Evolutionary conservation across 2,888 invertebrate species (phyloP).

Genomic region (Apotomis capreana): DNA sequence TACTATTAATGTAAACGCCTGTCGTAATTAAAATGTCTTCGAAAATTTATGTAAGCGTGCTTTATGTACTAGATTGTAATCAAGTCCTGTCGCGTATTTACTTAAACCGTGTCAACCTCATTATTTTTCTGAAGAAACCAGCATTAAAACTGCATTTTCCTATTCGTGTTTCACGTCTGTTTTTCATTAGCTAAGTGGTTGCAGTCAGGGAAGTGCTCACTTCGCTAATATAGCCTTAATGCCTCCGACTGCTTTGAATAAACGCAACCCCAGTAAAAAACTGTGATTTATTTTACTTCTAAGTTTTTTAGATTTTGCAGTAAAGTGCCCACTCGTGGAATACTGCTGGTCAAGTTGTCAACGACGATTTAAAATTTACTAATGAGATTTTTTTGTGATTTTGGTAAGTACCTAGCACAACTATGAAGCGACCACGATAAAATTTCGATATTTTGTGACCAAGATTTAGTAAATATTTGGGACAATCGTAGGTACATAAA

Average conservation of each 20-base stretch:
- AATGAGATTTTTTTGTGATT: no score
- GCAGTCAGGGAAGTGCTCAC: conserved; percentile 23
- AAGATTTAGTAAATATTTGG: no score
- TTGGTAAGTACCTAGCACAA: no score
- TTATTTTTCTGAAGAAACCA: conserved; percentile 24
- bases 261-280: conserved; percentile 12
- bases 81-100: background rate
- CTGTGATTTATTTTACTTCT: background rate
- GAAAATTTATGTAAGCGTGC: no score
- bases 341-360: no score
- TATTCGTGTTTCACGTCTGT: conserved; percentile 23
- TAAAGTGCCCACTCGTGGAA: background rate
- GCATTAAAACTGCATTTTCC: conserved; percentile 28
- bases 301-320: background rate
- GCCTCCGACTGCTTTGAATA: conserved; percentile 24
- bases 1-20: no score
- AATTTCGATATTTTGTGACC: no score
- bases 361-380: no score
- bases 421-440: no score
- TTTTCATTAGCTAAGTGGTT: conserved; percentile 36
- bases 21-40: no score
- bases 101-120: conserved; percentile 12
- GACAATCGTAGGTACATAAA: no score
- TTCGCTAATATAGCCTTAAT: conserved; percentile 19
- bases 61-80: no score